phyloP scores from a whole-genome alignment of 2,113 vertebrate species.

The Rhabdomys dilectus region DNA sequence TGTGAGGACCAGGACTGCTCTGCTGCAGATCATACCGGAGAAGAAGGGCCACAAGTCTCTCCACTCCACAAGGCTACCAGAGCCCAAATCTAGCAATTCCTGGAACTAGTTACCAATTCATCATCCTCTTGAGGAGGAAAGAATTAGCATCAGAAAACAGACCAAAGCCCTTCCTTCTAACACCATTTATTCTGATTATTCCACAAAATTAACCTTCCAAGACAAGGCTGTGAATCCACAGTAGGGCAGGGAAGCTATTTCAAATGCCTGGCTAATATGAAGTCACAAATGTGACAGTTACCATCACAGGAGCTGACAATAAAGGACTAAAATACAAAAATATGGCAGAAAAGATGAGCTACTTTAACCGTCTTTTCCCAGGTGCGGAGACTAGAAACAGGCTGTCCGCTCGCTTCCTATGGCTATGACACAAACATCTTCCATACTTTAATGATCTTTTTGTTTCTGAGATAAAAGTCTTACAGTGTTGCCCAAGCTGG shows the following conservation, averaged over 20 bases:
- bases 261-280: background rate
- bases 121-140: background rate
- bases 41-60: slow-evolving; percentile 12
- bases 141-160: background rate
- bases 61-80: background rate
- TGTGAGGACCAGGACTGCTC: background rate
- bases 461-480: background rate
- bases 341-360: background rate
- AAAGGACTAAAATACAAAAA: background rate
- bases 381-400: background rate
- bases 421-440: background rate
- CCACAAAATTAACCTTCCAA: slow-evolving; percentile 1
- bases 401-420: background rate
- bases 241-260: background rate
- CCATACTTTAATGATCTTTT: background rate
- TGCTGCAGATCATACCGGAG: background rate
- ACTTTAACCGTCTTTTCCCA: slow-evolving; percentile 32
- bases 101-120: slow-evolving; percentile 27
- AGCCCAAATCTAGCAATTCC: background rate
- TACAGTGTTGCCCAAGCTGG: background rate
- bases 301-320: background rate
- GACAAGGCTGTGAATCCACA: slow-evolving; percentile 39
- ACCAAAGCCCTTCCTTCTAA: slow-evolving; percentile 41
- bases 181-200: background rate
- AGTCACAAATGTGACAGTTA: slow-evolving; percentile 8